Base-by-base conservation (phyloP, 2,113 vertebrate genomes). In the Barbus barbus region DNA sequence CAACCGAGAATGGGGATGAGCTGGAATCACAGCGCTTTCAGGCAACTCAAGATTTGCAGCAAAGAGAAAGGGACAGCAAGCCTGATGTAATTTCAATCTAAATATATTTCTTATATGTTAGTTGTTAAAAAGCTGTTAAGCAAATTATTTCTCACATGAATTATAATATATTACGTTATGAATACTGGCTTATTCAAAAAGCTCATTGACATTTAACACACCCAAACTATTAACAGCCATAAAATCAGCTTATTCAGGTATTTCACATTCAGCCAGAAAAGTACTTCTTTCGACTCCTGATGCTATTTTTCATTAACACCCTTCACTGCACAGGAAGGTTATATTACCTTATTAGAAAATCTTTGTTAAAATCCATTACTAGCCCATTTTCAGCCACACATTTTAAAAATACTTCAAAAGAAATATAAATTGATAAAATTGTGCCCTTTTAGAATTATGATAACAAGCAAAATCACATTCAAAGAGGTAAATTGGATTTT, bases 1-100 rank as follows among this genome's bases (percentile, higher is more conserved):
- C 87, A 92, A 88, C 87, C 85, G 83, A 78, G 83, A 85, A 89
- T 83, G 84, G 84, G 75, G 76, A 87, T 85, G 81, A 83, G 81
- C 75, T 85, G 67, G 46, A 63, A n/a, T n/a, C 33, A 14, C 36
- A 44, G 31, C 63, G 33, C 73, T 84, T 74, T 71, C 48, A 78
- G 63, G 74, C 41, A 82, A 82, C 63, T 67, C 65, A 28, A 46
- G 77, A 72, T 46, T 80, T 78, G 16, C 28, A 38, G 65, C 71
- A 46, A 63, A 77, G 82, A 73, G 36, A 73, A 71, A 9, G 67
- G 20, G 33, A 73, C n/a, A 46, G 38, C 9, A 3, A 46, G 38
- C n/a, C 71, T 26, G 5, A 26, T 73, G 71, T 26, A 26, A 73
- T 46, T 73, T 41, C 38, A 44, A 46, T 44, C 7, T 73, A 73